These are phyloP conservation scores for Myiozetetes cayanensis DNA, from an alignment of 2,113 vertebrate genomes.

Conservation along the genomic window DNA sequence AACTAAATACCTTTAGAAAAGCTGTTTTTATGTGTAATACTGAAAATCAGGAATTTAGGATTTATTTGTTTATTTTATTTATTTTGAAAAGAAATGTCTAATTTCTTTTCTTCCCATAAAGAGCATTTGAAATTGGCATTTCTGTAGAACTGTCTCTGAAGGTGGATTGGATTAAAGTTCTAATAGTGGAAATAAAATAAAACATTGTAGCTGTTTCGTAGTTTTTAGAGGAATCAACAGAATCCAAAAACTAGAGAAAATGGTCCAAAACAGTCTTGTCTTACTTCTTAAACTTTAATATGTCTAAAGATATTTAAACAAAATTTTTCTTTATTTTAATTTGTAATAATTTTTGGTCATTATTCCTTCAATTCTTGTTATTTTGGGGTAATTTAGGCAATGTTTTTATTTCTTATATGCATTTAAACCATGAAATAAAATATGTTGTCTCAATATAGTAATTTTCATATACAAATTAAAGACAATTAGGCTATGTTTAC, in stretches of 20 bases:
- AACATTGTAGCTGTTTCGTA: neutral
- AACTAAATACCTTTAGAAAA: neutral
- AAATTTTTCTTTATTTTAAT: neutral
- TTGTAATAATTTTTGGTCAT: neutral
- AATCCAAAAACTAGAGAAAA: neutral
- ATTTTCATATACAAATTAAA: neutral
- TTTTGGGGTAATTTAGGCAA: neutral
- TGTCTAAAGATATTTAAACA: neutral
- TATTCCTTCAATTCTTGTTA: neutral
- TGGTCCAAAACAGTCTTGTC: neutral
- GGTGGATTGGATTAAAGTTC: neutral
- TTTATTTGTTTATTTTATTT: neutral
- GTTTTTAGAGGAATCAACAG: neutral
- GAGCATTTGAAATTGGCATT: neutral
- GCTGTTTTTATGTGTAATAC: neutral
- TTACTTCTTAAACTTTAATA: neutral
- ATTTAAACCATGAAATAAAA: neutral
- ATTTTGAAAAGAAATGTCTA: neutral
- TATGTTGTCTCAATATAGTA: neutral
- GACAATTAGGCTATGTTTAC: neutral
- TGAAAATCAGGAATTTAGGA: neutral
- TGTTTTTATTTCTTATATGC: neutral
- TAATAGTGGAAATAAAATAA: neutral
- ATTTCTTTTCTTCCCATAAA: neutral
- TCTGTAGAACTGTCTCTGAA: neutral